Percentiles rank a stretch among this genome's conserved stretches.
Conservation (phyloP, 1,140 invertebrate species). For the Drosophila varians region DNA sequence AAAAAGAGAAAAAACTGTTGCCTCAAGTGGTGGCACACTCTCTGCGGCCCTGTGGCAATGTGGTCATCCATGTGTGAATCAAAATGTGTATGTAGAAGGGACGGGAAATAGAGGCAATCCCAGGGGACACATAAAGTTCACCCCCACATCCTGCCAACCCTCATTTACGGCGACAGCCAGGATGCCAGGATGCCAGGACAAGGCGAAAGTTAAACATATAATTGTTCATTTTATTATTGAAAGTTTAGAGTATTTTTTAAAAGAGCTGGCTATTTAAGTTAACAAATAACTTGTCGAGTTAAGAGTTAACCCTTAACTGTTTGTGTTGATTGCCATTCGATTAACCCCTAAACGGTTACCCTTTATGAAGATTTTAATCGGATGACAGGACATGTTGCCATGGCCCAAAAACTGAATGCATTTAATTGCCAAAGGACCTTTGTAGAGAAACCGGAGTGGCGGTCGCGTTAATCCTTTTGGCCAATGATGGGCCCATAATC, state of each 20-base stretch:
- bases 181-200: no score
- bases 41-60: not conserved
- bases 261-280: not conserved
- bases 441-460: no score
- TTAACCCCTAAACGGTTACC: not conserved
- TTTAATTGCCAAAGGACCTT: not conserved
- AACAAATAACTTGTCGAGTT: not conserved
- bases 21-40: slow-evolving; percentile 1
- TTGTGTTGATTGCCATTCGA: not conserved
- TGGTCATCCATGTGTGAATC: not conserved
- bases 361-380: not conserved
- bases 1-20: slow-evolving; percentile 4
- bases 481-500: not conserved
- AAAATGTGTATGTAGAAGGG: not conserved
- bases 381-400: not conserved
- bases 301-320: not conserved
- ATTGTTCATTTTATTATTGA: not conserved
- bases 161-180: not conserved
- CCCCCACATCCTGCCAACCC: not conserved
- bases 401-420: not conserved
- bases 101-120: slow-evolving; percentile 14
- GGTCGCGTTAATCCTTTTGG: not conserved
- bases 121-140: slow-evolving; percentile 11
- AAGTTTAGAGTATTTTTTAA: not conserved
- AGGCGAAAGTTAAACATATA: no score